phyloP scores from a whole-genome alignment of 2,797 vertebrate genomes.

The Gallinago nigripennis region DNA sequence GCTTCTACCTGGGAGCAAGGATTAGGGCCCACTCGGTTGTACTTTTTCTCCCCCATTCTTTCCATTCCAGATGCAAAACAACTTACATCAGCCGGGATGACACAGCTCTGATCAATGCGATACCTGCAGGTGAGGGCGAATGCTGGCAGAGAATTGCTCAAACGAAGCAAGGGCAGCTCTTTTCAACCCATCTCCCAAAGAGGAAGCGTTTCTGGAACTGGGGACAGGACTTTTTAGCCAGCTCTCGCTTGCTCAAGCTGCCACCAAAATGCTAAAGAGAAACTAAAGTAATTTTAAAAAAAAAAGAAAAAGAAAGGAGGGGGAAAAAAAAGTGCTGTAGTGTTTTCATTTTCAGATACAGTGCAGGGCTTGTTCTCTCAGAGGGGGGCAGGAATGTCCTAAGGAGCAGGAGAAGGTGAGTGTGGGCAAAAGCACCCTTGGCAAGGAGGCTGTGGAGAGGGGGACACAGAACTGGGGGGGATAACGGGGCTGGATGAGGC shows the following conservation, averaged over 20 bases:
- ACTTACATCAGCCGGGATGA: neutral
- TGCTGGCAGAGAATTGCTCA: neutral
- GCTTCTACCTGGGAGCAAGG: neutral
- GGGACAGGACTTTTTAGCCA: neutral
- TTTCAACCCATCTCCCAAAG: neutral
- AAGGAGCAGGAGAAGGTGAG: neutral
- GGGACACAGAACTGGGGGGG: neutral
- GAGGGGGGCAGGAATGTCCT: neutral
- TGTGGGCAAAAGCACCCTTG: neutral
- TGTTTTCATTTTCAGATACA: neutral
- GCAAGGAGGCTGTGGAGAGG: neutral
- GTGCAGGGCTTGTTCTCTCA: neutral
- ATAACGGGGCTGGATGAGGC: neutral
- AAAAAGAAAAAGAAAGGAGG: rapidly evolving
- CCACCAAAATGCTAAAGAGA: neutral
- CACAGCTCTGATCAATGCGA: neutral
- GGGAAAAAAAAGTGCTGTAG: neutral
- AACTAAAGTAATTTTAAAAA: neutral
- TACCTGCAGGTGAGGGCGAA: rapidly evolving
- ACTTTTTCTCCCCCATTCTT: neutral
- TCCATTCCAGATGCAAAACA: neutral
- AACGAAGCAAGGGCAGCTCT: rapidly evolving
- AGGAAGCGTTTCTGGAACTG: neutral
- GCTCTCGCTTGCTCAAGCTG: neutral
- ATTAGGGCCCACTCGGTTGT: neutral